Conservation (phyloP, 2,888 invertebrate species). For the Lissocephala sabroskyi region DNA sequence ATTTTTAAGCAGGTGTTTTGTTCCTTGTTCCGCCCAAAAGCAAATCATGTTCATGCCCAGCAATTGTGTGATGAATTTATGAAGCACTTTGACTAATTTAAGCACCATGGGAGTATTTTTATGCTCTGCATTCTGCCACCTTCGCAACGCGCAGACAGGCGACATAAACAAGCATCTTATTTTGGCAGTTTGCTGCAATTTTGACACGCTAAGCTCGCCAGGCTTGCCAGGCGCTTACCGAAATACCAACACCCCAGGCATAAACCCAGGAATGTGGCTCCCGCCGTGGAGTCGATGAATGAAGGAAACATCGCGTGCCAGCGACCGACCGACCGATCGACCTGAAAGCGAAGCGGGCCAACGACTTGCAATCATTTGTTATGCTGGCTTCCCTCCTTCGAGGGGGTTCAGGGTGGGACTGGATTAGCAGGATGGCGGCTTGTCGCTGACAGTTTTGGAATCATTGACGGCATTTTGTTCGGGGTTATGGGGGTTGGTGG, state of each 20-base stretch:
- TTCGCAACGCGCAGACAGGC: too few relatives aligned
- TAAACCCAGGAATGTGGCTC: too few relatives aligned
- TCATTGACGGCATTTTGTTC: constrained; percentile 31
- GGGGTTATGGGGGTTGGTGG: constrained; percentile 12
- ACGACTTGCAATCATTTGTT: constrained; percentile 47
- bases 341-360: background rate
- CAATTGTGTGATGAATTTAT: too few relatives aligned
- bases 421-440: constrained; percentile 40
- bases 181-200: constrained; percentile 51
- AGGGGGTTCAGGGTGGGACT: constrained; percentile 18
- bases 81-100: too few relatives aligned
- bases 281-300: background rate
- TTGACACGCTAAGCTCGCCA: too few relatives aligned
- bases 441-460: constrained; percentile 42
- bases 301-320: constrained; percentile 45
- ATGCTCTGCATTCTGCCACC: too few relatives aligned
- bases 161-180: constrained; percentile 63
- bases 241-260: constrained; percentile 20
- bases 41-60: too few relatives aligned
- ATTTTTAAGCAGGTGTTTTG: too few relatives aligned
- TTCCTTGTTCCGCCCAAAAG: too few relatives aligned
- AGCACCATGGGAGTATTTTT: too few relatives aligned
- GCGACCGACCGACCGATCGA: constrained; percentile 9
- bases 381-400: constrained; percentile 44
- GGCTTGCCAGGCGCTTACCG: constrained; percentile 23